Conservation (phyloP, 2,888 invertebrate species). For the Cyclophora albipunctata region DNA sequence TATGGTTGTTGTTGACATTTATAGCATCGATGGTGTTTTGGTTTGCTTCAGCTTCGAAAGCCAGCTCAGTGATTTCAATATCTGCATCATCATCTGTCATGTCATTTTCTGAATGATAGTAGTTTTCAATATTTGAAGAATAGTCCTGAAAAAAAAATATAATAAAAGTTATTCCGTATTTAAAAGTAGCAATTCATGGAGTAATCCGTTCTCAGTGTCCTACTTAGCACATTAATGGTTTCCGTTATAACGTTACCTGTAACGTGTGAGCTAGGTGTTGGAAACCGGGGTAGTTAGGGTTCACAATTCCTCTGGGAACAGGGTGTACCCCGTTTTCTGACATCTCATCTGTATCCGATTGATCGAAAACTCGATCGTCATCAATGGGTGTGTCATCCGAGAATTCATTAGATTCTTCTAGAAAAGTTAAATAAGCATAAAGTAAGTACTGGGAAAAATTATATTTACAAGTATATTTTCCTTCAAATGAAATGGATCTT, state of each 20-base stretch:
- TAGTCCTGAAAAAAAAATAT: slow-evolving; percentile 51
- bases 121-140: slow-evolving; percentile 63
- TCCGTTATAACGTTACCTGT: slow-evolving; percentile 50
- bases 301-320: slow-evolving; percentile 82
- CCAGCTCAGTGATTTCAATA: slow-evolving; percentile 51
- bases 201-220: slow-evolving; percentile 1
- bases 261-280: slow-evolving; percentile 86
- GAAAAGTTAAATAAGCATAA: slow-evolving; percentile 4
- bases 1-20: slow-evolving; percentile 63
- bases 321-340: slow-evolving; percentile 53
- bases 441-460: too few species aligned
- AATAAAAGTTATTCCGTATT: neutral
- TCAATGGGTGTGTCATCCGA: slow-evolving; percentile 59
- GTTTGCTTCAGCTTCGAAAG: slow-evolving; percentile 38
- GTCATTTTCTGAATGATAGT: slow-evolving; percentile 71
- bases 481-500: too few species aligned
- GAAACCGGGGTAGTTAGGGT: slow-evolving; percentile 90
- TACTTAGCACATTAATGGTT: slow-evolving; percentile 33
- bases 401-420: slow-evolving; percentile 45
- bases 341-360: slow-evolving; percentile 74
- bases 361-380: slow-evolving; percentile 72
- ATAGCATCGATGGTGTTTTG: slow-evolving; percentile 56
- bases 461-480: too few species aligned
- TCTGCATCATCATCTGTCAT: slow-evolving; percentile 69
- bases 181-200: slow-evolving; percentile 29